A percentile compares a stretch with the other conserved stretches of the same genome.
Evolutionary conservation across 2,797 vertebrate species (phyloP).

Genomic region (Benthosema pterotum): DNA sequence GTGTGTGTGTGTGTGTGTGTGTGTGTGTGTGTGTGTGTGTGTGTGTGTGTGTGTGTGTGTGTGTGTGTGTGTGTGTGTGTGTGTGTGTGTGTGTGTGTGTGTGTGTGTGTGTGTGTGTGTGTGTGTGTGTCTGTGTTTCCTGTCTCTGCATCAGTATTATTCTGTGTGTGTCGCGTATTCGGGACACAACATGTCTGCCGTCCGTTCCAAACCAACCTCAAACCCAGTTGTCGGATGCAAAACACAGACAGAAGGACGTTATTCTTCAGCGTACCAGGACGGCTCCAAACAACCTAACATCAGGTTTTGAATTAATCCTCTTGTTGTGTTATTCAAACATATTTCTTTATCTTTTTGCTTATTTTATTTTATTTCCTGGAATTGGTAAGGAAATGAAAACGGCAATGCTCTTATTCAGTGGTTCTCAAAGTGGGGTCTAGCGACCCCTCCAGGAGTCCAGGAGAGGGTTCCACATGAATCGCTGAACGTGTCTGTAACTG

Average conservation of each 20-base stretch:
- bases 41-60: slow-evolving; percentile 11
- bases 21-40: not conserved
- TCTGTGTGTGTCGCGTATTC: slow-evolving; percentile 30
- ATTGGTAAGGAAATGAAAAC: slow-evolving; percentile 13
- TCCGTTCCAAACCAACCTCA: not conserved
- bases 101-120: not conserved
- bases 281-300: slow-evolving; percentile 3
- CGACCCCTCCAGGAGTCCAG: too few species aligned
- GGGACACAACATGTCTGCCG: slow-evolving; percentile 24
- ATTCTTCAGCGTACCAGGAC: not conserved
- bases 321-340: slow-evolving; percentile 8
- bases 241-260: slow-evolving; percentile 16
- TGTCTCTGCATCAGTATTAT: slow-evolving; percentile 74
- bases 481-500: too few species aligned
- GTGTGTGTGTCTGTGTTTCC: slow-evolving; percentile 17
- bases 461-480: too few species aligned
- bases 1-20: not conserved
- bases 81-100: not conserved
- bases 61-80: not conserved
- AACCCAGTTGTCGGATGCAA: slow-evolving; percentile 7
- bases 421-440: too few species aligned
- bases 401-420: slow-evolving; percentile 37
- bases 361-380: slow-evolving; percentile 13
- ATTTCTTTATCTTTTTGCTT: too few species aligned
- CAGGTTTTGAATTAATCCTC: slow-evolving; percentile 7